Evolutionary conservation across 2,888 invertebrate genomes (phyloP), one percentile per base, ranked within the genome.

Genomic region (Dusona sp.): DNA sequence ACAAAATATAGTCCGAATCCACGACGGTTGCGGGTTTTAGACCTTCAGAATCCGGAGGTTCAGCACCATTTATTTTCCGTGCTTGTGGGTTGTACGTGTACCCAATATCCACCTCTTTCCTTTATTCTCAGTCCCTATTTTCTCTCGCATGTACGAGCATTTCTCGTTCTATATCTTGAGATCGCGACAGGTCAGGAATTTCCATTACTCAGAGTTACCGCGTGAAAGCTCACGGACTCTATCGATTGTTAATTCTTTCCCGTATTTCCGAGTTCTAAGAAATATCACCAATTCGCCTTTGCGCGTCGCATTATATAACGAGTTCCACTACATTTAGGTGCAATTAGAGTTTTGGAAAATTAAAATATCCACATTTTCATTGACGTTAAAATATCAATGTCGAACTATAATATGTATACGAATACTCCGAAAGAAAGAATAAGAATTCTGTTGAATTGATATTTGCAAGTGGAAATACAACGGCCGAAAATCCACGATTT

Each of bases 151-250:
- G 29, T 57, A 38, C 68, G 29, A 36, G 16, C 42, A 64, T 54
- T 77, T 79, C 36, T 36, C 54, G 29, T 48, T 79, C 65, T 75
- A 79, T 48, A 79, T 36, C 45, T 61, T 61, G 48, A 79, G 64
- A 75, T 79, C 74, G 51, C 74, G 74, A 45, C 48, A 75, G 74
- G 54, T 79, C 79, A 54, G 75, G 79, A 85, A 83, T 85, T 75
- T 61, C 85, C 79, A 83, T 85, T 85, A 79, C 61, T 64, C 61
- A 25, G 67, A 70, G 79, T 75, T 74, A 83, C 83, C 74, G 68
- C 74, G 16, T 29, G 64, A 77, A 64, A 64, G 67, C 67, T 68
- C 48, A 61, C 54, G 51, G 45, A 67, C 64, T 64, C 74, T 45
- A 45, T 54, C 57, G 75, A 79, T 75, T 68, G 45, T 83, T 79